Base-by-base conservation (phyloP, 2,888 invertebrate genomes). In the Plebejus argus region DNA sequence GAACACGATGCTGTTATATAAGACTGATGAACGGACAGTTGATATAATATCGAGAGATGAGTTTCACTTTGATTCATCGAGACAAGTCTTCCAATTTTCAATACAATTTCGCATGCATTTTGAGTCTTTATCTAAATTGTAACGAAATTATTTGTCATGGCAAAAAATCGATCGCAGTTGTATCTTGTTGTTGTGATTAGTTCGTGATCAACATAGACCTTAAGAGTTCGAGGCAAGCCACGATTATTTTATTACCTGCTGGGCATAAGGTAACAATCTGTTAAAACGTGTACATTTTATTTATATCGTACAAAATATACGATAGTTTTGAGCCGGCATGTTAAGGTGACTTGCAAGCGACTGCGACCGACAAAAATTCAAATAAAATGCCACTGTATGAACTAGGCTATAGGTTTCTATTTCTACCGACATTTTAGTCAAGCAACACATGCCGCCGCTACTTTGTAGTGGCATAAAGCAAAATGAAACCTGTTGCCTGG, bases 81-180 rank as follows among this genome's bases (percentile, higher is more conserved):
- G 81, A 79, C 79, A 85, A 83, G 89, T 89, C 87, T 89, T 87
- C 87, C 88, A 88, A 84, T 82, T 78, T 79, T 78, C 78, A 23
- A 75, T 58, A 58, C 56, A 76, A 75, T 74, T 71, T 71, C 12
- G 39, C 35, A 71, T 10, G 71, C 20, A 20, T n/a, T 10, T 70
- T 70, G 10, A 35, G 15, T 66, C 39, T 72, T 45, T 45, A 45
- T 23, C 12, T 39, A 20, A 71, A n/a, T 8, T 71, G 12, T 66
- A 15, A 33, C 28, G 33, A 15, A 58, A 28, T 28, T 66, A 61
- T 15, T 12, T 23, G 15, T 66, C 12, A 66, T 28, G 66, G 23
- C 28, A 66, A 23, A 66, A 5, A 12, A 66, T 45, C 7, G 45
- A 3, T 10, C 8, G 23, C 28, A 66, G 15, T 23, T 28, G 61